Evolutionary conservation across 2,888 invertebrate genomes (phyloP).

Genomic region (Pelosia muscerda): DNA sequence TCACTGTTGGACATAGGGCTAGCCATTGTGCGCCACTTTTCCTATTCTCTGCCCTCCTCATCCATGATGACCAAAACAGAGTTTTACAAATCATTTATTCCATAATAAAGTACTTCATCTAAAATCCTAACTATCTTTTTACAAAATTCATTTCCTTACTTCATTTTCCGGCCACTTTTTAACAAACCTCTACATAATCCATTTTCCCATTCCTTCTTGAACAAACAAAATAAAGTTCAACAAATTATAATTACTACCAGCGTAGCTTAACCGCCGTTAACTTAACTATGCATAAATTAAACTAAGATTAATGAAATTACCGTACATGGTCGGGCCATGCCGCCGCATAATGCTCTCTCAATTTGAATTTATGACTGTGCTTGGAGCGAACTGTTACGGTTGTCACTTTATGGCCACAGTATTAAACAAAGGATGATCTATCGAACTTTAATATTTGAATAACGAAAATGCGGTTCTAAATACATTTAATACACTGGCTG

Average conservation of each 20-base stretch:
- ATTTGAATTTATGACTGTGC: slow-evolving; percentile 59
- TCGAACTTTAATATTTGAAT: not conserved
- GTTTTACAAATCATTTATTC: no score
- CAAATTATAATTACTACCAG: slow-evolving; percentile 44
- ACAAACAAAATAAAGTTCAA: slow-evolving; percentile 42
- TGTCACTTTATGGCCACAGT: slow-evolving; percentile 21
- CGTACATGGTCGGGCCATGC: slow-evolving; percentile 52
- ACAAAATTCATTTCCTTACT: not conserved
- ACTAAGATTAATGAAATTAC: slow-evolving; percentile 66
- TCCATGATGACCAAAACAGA: no score
- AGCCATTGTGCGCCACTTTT: no score
- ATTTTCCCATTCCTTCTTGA: slow-evolving; percentile 9
- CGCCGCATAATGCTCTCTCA: slow-evolving; percentile 60
- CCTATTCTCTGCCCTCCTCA: no score
- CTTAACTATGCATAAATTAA: slow-evolving; percentile 64
- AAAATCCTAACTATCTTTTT: not conserved
- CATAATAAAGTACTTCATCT: no score
- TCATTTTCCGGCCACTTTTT: not conserved
- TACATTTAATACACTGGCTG: no score
- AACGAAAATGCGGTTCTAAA: not conserved
- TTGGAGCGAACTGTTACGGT: slow-evolving; percentile 14
- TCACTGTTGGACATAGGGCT: no score
- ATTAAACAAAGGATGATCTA: slow-evolving; percentile 13
- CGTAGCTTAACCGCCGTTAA: slow-evolving; percentile 47
- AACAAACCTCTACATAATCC: not conserved